Base-by-base conservation (phyloP, 2,797 vertebrate species). In the Alosa sapidissima region DNA sequence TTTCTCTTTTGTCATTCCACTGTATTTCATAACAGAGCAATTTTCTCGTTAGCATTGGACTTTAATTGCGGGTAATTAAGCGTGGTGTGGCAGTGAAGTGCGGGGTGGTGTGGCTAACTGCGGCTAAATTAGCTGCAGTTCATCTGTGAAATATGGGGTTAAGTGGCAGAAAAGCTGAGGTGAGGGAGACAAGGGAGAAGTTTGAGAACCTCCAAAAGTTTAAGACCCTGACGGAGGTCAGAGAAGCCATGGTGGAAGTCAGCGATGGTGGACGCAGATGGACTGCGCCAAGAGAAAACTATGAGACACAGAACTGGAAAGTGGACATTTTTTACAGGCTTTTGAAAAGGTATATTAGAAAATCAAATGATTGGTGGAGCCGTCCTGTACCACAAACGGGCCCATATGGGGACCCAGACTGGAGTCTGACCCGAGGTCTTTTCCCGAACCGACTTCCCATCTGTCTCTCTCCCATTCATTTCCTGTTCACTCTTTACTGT, bases 41-140 rank as follows among this genome's bases (percentile, higher is more conserved):
- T 95, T 95, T 96, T 96, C 93, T 95, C 91, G 91, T 96, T 96
- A 95, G 94, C 91, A 87, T 91, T 92, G 90, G 90, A 90, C 91
- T 94, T 95, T 96, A 96, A 96, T 96, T 95, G 94, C 89, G 94
- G 93, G 94, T 95, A 95, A 96, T 95, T 95, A 96, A 93, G 93
- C 94, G 92, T 95, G 93, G 86, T 93, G 89, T 83, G 87, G 89
- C 89, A 86, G 92, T 93, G 93, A 92, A 91, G 91, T 89, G 92
- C 92, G 91, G 88, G 88, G 87, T 90, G 92, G 92, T 93, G 93
- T 90, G 36, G 87, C 90, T 92, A 91, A 92, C 92, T 92, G 91
- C 89, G 91, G 90, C 91, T 94, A 93, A 95, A 95, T 95, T 96
- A 95, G 93, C 93, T 65, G 89, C 92, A 94, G 95, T 95, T 96